A percentile compares a stretch with the other conserved stretches of the same genome.
phyloP scores from a whole-genome alignment of 2,888 invertebrate species.

The Colostygia pectinataria region DNA sequence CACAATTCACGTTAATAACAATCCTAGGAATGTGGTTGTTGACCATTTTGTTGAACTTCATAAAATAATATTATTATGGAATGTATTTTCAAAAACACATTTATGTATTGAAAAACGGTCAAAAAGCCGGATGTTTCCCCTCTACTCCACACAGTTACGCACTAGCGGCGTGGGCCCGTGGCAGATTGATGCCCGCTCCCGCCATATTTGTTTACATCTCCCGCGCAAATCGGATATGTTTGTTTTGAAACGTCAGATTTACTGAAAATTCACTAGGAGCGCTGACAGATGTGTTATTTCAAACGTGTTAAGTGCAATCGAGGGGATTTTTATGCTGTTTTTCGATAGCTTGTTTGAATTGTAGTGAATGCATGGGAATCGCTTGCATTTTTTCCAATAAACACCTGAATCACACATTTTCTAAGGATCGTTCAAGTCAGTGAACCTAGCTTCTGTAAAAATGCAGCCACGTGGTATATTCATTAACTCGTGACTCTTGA shows the following conservation, averaged over 20 bases:
- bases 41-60: no score
- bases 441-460: slow-evolving; percentile 10
- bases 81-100: no score
- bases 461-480: slow-evolving; percentile 1
- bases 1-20: no score
- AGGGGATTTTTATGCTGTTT: slow-evolving; percentile 23
- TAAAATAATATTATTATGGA: no score
- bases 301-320: slow-evolving; percentile 32
- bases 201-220: slow-evolving; percentile 59
- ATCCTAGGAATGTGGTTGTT: no score
- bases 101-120: no score
- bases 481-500: not conserved
- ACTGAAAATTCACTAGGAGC: slow-evolving; percentile 69
- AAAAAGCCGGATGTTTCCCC: slow-evolving; percentile 3
- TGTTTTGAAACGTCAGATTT: slow-evolving; percentile 68
- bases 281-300: slow-evolving; percentile 67
- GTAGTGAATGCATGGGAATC: not conserved
- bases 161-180: slow-evolving; percentile 69
- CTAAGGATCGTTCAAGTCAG: slow-evolving; percentile 4
- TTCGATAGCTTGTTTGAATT: slow-evolving; percentile 12
- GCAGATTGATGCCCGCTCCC: slow-evolving; percentile 61
- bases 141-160: slow-evolving; percentile 47
- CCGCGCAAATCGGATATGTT: slow-evolving; percentile 59
- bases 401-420: slow-evolving; percentile 15
- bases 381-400: slow-evolving; percentile 12